Evolutionary conservation across 1,140 invertebrate species (phyloP), one percentile per base, ranked within the genome.

Genomic region (Propsilocerus akamusi): DNA sequence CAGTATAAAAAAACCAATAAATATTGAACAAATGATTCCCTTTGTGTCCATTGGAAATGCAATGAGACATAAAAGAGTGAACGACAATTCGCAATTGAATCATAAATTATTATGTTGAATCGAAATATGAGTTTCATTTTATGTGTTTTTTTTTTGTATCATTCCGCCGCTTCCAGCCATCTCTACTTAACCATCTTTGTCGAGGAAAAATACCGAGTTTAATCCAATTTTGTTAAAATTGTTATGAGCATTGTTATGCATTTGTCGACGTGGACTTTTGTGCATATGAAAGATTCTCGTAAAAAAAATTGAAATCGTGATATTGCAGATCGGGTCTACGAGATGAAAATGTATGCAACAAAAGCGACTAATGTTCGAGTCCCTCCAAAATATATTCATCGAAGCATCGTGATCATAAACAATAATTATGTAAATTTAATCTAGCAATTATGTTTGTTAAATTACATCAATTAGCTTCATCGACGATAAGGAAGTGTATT

Each of bases 51-150:
- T 8, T 20, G 17, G 34, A 41, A 41, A 41, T 37, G 14, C 17
- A 41, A 41, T 41, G 34, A 41, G 34, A 41, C 34, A 17, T n/a
- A n/a, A 37, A 14, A 20, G 22, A 41, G 14, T 20, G 34, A 20
- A 41, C 34, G 34, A 41, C 34, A 41, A 41, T 41, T 41, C 22
- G n/a, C 34, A 41, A 41, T 41, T 41, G 34, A 41, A 41, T 41
- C 34, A 41, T 41, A 41, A 41, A 20, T 41, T 41, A 41, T 41
- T n/a, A n/a, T n/a, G n/a, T n/a, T n/a, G n/a, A n/a, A n/a, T n/a
- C n/a, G n/a, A n/a, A n/a, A n/a, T n/a, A n/a, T n/a, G n/a, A n/a
- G 34, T 41, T 20, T 10, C 12, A 41, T 17, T 41, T 20, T 41
- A 41, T 41, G 34, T 20, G 22, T 41, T 41, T 41, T 41, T 41